Base-by-base conservation (phyloP, 2,888 invertebrate genomes). In the Coenonympha arcania region DNA sequence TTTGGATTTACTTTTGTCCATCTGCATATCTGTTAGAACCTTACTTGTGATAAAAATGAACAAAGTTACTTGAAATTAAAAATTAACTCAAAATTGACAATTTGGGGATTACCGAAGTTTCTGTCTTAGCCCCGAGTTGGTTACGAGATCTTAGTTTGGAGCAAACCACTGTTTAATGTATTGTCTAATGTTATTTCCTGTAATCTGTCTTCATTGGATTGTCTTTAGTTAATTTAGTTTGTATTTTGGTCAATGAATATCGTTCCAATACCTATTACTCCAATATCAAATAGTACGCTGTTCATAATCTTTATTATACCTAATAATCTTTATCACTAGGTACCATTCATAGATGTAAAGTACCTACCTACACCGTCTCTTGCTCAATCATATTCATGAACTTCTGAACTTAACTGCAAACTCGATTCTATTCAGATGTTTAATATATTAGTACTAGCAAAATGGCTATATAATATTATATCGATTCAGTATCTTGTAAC, bases 321-420 rank as follows among this genome's bases (percentile, higher is more conserved):
- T 15, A 15, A 22, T 39, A 15, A 39, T 24, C 22, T 39, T n/a
- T 24, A 39, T 39, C 24, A 24, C 16, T 15, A 22, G n/a, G n/a
- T n/a, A 16, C 8, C 8, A 13, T 22, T 24, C 22, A 39, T 39
- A 39, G 19, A 6, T 15, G 13, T 24, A 13, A 22, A 39, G 22
- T 24, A 24, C 20, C n/a, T 36, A 36, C 39, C 39, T 39, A 24
- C 37, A 22, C 24, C 16, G 3, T 39, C 16, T 39, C 24, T 39
- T 39, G 39, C 22, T 39, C 39, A 39, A 22, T 22, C 6, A 22
- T 20, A 24, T 39, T 36, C 36, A 37, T 24, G 39, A 39, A 24
- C 24, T 22, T 9, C 2, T 13, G 9, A 39, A 39, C 24, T 39
- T 16, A 2, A 9, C 5, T 4, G 6, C 11, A 6, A 20, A 33